Evolutionary conservation across 2,888 invertebrate species (phyloP).

Genomic region (Ctena decussata): DNA sequence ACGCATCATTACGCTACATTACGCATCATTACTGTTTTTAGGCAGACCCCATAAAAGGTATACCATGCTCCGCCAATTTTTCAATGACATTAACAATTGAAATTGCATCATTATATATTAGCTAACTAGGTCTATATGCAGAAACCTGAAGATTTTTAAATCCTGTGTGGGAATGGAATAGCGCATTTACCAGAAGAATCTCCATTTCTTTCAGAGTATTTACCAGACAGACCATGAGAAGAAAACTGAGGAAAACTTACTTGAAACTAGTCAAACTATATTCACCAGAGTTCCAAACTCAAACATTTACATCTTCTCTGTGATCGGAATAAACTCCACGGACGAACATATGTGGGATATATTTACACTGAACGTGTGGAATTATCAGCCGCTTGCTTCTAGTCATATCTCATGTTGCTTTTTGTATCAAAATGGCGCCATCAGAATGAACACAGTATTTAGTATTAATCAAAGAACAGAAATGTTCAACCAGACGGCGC

Average conservation of each 20-base stretch:
- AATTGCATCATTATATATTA: too few species aligned
- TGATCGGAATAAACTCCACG: constrained; percentile 13
- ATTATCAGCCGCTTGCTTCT: not conserved
- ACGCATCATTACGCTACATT: too few species aligned
- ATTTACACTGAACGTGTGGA: constrained; percentile 33
- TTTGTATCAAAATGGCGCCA: not conserved
- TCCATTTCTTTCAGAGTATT: not conserved
- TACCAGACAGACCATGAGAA: not conserved
- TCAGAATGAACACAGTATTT: not conserved
- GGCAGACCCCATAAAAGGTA: too few species aligned
- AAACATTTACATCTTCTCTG: constrained; percentile 21
- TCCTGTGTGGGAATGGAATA: too few species aligned
- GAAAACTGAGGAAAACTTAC: not conserved
- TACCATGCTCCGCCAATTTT: too few species aligned
- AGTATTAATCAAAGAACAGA: constrained; percentile 21
- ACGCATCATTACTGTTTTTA: too few species aligned
- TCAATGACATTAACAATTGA: too few species aligned
- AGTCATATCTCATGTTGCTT: constrained; percentile 15
- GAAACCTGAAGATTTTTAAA: too few species aligned
- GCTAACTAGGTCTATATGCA: too few species aligned
- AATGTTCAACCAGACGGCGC: constrained; percentile 33
- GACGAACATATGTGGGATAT: not conserved
- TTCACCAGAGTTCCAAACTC: not conserved
- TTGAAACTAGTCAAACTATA: not conserved
- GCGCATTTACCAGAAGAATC: too few species aligned